Conservation (phyloP, 2,113 vertebrate species). For the Perca schrenkii region DNA sequence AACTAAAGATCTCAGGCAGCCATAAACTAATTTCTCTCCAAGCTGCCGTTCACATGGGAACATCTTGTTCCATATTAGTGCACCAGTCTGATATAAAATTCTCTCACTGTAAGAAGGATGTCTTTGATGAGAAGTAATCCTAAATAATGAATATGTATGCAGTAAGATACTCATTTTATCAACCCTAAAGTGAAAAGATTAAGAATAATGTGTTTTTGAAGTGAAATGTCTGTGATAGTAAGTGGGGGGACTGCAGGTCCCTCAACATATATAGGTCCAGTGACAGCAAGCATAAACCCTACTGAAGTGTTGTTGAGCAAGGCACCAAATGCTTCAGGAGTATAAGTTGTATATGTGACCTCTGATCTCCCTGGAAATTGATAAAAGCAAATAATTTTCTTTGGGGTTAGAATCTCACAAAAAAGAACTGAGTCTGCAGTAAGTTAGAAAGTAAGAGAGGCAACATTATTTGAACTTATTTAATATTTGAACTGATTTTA, state of each 20-base stretch:
- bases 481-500: background rate
- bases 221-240: background rate
- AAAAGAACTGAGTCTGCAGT: background rate
- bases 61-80: constrained; percentile 13
- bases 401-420: background rate
- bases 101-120: background rate
- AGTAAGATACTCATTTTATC: constrained; percentile 1
- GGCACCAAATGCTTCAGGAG: background rate
- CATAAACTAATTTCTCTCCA: constrained; percentile 28
- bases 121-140: constrained; percentile 16
- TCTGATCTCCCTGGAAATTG: background rate
- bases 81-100: background rate
- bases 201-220: background rate
- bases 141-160: background rate
- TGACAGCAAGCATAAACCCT: background rate
- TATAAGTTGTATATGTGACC: background rate
- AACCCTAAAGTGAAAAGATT: background rate
- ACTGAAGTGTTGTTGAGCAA: background rate
- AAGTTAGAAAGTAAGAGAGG: background rate
- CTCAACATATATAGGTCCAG: background rate
- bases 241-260: background rate
- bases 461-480: background rate
- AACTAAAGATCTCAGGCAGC: constrained; percentile 40
- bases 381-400: background rate
- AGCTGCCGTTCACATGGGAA: constrained; percentile 17